phyloP scores from a whole-genome alignment of 2,113 vertebrate genomes.

The Nymphicus hollandicus region DNA sequence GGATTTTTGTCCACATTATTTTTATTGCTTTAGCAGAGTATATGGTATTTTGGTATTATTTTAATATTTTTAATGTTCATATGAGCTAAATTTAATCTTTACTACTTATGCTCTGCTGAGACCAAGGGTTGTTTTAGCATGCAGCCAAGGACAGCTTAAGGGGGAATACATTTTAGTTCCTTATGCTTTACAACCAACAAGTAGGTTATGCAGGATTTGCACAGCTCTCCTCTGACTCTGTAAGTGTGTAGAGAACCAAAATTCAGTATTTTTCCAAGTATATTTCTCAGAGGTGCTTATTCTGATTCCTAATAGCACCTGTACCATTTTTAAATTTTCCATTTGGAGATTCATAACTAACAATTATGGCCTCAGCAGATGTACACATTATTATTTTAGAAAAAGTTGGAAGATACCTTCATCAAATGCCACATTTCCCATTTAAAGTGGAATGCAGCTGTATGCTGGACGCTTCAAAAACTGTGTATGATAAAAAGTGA shows the following conservation, averaged over 20 bases:
- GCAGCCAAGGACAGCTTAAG: not conserved
- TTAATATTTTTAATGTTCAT: not conserved
- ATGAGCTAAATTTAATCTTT: not conserved
- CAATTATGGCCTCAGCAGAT: not conserved
- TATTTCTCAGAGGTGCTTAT: not conserved
- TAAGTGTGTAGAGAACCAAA: not conserved
- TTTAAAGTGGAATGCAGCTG: not conserved
- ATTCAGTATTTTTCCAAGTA: not conserved
- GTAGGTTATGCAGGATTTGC: not conserved
- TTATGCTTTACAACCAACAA: not conserved
- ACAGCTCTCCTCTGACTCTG: accelerated
- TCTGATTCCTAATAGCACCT: not conserved
- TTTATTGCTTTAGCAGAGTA: not conserved
- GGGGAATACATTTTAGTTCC: not conserved
- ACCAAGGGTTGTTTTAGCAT: not conserved
- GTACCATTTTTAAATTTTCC: not conserved
- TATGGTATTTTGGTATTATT: not conserved
- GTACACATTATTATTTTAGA: not conserved
- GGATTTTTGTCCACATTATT: not conserved
- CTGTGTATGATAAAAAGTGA: not conserved
- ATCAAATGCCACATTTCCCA: not conserved
- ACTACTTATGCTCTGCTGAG: not conserved
- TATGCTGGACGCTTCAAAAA: not conserved
- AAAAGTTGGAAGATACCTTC: not conserved
- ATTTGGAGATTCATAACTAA: not conserved